Evolutionary conservation across 2,113 vertebrate species (phyloP), one percentile per base, ranked within the genome.

Genomic region (Hylia prasina): DNA sequence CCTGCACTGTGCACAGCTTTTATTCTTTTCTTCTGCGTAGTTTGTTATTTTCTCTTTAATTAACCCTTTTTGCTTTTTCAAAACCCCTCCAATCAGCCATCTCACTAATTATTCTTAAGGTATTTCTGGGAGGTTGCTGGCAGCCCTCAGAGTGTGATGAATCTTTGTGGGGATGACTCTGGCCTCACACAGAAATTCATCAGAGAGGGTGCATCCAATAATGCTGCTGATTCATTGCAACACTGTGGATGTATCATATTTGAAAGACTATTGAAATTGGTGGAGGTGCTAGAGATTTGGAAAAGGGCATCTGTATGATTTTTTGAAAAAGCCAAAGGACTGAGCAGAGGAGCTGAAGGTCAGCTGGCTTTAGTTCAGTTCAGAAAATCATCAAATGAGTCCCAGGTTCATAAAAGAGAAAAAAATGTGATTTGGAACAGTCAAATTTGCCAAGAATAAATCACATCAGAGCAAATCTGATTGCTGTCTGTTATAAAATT

Each of bases 201-300:
- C 20, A 48, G 33, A 31, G 16, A 24, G n/a, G 19, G 31, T 63
- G n/a, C 25, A 44, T 61, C 10, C 47, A 63, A 1, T 31, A 65
- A n/a, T 40, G n/a, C 40, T 84, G 23, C 45, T 69, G 37, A 18
- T 45, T 35, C 16, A 51, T 39, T 9, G 0, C 44, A 53, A 44
- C 19, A 28, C n/a, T 0, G 0, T 17, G 22, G 24, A 35, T 61
- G 1, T 30, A 19, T 37, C 37, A 35, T 2, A 9, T 80, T 50
- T 85, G 44, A 72, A 88, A 90, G 28, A 37, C 30, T 78, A 3
- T 48, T 45, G 31, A 76, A 60, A 30, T 40, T 0, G 0, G 24
- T 64, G 19, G 30, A 75, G 15, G 3, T 77, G 42, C 12, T 39
- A 21, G 47, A 7, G 6, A 15, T 73, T 44, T 78, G 39, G 35